phyloP scores from a whole-genome alignment of 2,113 vertebrate genomes.

The Indri indri region DNA sequence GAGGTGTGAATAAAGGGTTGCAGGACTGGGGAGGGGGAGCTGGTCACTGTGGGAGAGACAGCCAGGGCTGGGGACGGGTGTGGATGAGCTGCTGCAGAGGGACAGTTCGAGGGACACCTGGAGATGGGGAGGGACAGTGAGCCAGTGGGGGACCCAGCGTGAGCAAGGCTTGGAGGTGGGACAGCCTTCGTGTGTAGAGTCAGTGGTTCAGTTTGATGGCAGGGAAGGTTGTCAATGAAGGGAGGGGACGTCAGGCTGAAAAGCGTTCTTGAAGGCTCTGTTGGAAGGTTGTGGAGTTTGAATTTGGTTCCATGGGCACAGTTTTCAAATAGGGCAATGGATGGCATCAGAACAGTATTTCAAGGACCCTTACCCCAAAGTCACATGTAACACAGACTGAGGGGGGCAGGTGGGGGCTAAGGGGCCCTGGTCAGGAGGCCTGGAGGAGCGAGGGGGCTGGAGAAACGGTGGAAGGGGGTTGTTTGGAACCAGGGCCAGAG shows the following conservation, averaged over 20 bases:
- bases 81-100: too few species aligned
- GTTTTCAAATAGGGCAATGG: neutral
- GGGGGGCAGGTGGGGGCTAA: accelerated
- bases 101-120: too few species aligned
- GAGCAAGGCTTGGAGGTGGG: neutral
- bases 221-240: neutral
- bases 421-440: neutral
- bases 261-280: neutral
- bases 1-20: accelerated
- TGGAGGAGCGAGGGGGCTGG: too few species aligned
- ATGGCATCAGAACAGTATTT: neutral
- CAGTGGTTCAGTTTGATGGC: neutral
- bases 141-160: accelerated
- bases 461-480: neutral
- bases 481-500: neutral
- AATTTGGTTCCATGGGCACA: neutral
- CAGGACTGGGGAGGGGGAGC: neutral
- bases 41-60: neutral
- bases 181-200: neutral
- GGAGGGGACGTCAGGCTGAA: neutral
- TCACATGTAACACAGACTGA: neutral
- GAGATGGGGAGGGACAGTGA: neutral
- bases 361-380: neutral
- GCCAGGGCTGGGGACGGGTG: neutral
- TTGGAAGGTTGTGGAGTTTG: neutral